Conservation (phyloP, 2,797 vertebrate species). For the Brachyrhaphis roseni region DNA sequence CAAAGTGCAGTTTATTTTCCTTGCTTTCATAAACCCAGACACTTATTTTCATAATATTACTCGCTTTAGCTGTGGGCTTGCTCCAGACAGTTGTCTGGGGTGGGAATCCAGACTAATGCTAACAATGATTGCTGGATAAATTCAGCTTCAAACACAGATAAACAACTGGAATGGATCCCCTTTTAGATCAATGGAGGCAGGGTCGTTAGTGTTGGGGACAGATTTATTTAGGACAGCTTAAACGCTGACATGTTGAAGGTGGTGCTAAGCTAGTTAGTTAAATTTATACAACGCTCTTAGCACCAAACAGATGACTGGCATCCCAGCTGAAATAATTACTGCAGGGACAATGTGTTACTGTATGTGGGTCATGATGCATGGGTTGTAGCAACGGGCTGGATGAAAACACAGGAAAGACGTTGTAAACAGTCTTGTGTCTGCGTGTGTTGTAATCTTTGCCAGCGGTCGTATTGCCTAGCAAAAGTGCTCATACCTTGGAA, state of each 20-base stretch:
- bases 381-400: conserved; percentile 46
- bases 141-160: conserved; percentile 58
- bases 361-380: conserved; percentile 20
- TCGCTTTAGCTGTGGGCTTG: conserved; percentile 30
- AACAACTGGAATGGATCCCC: conserved; percentile 45
- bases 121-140: conserved; percentile 52
- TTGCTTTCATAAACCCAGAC: conserved; percentile 12
- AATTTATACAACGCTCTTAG: conserved; percentile 69
- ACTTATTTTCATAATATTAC: conserved; percentile 5
- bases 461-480: not conserved
- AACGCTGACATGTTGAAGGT: conserved; percentile 23
- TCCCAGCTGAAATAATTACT: conserved; percentile 69
- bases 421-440: conserved; percentile 14
- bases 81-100: conserved; percentile 43
- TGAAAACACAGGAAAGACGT: conserved; percentile 21
- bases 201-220: conserved; percentile 57
- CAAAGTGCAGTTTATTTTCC: conserved; percentile 18
- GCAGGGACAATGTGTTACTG: conserved; percentile 19
- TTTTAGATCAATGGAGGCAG: conserved; percentile 25
- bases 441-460: not conserved
- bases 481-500: not conserved
- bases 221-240: conserved; percentile 63
- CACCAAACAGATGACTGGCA: conserved; percentile 53
- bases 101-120: conserved; percentile 56
- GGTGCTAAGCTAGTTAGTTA: conserved; percentile 60